Evolutionary conservation across 2,113 vertebrate genomes (phyloP).

Genomic region (Leucopsar rothschildi): DNA sequence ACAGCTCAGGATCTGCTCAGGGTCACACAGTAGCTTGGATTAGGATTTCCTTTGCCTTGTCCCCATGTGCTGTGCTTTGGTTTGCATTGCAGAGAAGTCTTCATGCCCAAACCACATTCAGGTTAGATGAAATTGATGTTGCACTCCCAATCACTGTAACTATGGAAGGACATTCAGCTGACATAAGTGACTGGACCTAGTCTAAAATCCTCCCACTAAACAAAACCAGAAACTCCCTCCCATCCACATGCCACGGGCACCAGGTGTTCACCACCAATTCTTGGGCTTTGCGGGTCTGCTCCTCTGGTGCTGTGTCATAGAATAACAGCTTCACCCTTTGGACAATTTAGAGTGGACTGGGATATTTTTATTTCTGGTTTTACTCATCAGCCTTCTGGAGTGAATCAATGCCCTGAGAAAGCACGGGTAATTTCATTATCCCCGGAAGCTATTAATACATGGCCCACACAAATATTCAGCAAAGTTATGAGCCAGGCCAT

Average conservation of each 20-base stretch:
- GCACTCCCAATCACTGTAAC: neutral
- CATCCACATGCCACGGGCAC: accelerated
- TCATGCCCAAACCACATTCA: neutral
- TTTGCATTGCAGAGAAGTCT: neutral
- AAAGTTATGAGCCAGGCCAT: neutral
- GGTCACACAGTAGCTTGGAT: neutral
- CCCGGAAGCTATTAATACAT: neutral
- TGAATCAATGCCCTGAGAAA: neutral
- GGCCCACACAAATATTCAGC: neutral
- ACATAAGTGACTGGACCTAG: neutral
- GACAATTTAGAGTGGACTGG: neutral
- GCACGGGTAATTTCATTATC: neutral
- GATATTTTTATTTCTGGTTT: neutral
- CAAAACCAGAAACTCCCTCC: neutral
- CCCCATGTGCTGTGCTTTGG: neutral
- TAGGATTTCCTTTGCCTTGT: neutral
- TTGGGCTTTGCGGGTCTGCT: neutral
- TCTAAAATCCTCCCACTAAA: neutral
- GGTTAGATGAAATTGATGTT: neutral
- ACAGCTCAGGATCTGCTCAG: neutral
- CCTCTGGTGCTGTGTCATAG: neutral
- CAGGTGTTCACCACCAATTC: neutral
- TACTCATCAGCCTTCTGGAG: neutral
- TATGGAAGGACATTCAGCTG: neutral
- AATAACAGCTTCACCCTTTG: neutral